phyloP scores from a whole-genome alignment of 2,113 vertebrate species.

The Artemisiospiza belli region DNA sequence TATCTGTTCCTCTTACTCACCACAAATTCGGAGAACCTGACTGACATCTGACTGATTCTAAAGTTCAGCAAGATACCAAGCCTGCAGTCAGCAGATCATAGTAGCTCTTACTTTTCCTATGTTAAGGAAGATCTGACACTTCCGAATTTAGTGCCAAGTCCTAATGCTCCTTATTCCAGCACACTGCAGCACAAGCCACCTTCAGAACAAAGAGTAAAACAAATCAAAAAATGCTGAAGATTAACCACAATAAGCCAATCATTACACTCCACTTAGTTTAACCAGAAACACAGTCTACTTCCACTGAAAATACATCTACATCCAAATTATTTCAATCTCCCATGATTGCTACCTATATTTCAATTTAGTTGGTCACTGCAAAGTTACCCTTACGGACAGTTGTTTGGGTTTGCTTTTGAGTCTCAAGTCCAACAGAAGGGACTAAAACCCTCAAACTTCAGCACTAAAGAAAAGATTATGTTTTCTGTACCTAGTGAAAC shows the following conservation, averaged over 20 bases:
- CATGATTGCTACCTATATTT: not conserved
- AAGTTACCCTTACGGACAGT: fast-evolving
- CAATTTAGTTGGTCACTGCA: not conserved
- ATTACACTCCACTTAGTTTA: not conserved
- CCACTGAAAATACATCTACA: not conserved
- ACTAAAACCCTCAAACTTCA: not conserved
- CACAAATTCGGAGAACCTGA: not conserved
- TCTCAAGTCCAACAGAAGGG: not conserved
- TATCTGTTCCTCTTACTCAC: not conserved
- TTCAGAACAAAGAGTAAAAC: not conserved
- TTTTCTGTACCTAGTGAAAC: not conserved
- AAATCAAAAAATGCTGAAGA: not conserved
- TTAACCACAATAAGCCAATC: not conserved
- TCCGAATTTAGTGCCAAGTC: not conserved
- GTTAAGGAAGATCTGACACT: not conserved
- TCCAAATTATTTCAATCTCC: not conserved
- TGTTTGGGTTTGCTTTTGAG: not conserved
- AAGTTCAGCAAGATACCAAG: not conserved
- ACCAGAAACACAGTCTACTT: not conserved
- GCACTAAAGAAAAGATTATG: not conserved
- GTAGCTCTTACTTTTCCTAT: not conserved
- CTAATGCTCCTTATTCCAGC: not conserved
- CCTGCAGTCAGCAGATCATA: not conserved
- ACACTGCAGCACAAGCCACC: not conserved
- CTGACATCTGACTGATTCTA: not conserved